phyloP scores from a whole-genome alignment of 2,888 invertebrate species.

The Rhorus exstirpatorius region DNA sequence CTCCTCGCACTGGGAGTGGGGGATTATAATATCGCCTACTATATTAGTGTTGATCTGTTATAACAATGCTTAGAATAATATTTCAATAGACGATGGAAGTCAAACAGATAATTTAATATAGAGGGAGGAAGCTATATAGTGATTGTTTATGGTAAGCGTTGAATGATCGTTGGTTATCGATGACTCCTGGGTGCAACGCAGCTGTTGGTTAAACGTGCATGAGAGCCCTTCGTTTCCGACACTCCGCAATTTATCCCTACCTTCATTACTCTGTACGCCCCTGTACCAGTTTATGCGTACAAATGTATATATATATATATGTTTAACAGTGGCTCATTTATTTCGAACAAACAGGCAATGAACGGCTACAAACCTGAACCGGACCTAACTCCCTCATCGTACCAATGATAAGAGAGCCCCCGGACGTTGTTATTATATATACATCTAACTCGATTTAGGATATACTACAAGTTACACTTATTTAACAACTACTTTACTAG shows the following conservation, averaged over 20 bases:
- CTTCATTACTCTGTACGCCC: slow-evolving; percentile 33
- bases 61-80: slow-evolving; percentile 16
- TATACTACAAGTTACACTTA: background rate
- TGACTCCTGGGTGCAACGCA: slow-evolving; percentile 45
- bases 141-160: slow-evolving; percentile 60
- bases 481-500: too few species aligned
- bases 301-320: background rate
- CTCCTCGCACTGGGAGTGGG: too few species aligned
- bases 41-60: slow-evolving; percentile 18
- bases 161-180: slow-evolving; percentile 64
- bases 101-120: slow-evolving; percentile 53
- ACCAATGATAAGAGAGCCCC: slow-evolving; percentile 6
- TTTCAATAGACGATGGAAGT: slow-evolving; percentile 40
- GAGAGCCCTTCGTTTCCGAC: slow-evolving; percentile 28
- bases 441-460: background rate
- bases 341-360: slow-evolving; percentile 33
- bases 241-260: slow-evolving; percentile 31
- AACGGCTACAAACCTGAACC: slow-evolving; percentile 39
- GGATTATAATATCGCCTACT: background rate
- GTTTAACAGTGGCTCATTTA: slow-evolving; percentile 34
- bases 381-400: slow-evolving; percentile 41
- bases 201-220: slow-evolving; percentile 50
- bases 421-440: background rate
- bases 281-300: slow-evolving; percentile 10
- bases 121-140: slow-evolving; percentile 35